A percentile compares a stretch with the other conserved stretches of the same genome.
Evolutionary conservation across 2,797 vertebrate species (phyloP).

Genomic region (Hippoglossus hippoglossus): DNA sequence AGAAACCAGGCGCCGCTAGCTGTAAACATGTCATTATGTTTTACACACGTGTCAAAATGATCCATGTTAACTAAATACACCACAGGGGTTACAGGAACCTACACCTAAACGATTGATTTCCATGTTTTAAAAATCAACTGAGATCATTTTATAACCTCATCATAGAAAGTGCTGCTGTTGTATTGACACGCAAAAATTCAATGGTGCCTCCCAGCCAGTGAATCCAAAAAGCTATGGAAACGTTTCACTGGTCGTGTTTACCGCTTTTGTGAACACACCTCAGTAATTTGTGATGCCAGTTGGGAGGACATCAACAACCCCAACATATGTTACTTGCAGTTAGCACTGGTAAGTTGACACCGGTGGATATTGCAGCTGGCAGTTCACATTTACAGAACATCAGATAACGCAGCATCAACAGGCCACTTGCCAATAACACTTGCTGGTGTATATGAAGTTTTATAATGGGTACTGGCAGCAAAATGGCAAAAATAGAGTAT

Average conservation of each 20-base stretch:
- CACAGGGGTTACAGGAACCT: neutral
- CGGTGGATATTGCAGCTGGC: slow-evolving; percentile 30
- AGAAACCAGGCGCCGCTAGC: no score
- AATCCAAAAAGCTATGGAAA: neutral
- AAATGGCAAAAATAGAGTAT: neutral
- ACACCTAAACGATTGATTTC: neutral
- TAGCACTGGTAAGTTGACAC: slow-evolving; percentile 30
- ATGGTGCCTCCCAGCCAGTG: neutral
- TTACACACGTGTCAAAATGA: no score
- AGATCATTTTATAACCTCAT: slow-evolving; percentile 1
- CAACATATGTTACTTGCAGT: slow-evolving; percentile 43
- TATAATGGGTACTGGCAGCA: neutral
- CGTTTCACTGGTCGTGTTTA: neutral
- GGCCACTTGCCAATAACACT: slow-evolving; percentile 31
- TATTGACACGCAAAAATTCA: neutral
- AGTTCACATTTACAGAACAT: slow-evolving; percentile 37
- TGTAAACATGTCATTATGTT: no score
- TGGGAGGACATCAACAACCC: slow-evolving; percentile 13
- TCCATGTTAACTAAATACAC: no score
- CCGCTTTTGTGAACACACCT: slow-evolving; percentile 1
- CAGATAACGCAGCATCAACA: slow-evolving; percentile 31
- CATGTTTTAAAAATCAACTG: slow-evolving; percentile 7
- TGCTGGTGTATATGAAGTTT: neutral
- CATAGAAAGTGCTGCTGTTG: neutral
- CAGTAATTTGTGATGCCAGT: slow-evolving; percentile 3